A percentile compares a stretch with the other conserved stretches of the same genome.
Evolutionary conservation across 2,888 invertebrate species (phyloP).

Genomic region (Xestia rhomboidea): DNA sequence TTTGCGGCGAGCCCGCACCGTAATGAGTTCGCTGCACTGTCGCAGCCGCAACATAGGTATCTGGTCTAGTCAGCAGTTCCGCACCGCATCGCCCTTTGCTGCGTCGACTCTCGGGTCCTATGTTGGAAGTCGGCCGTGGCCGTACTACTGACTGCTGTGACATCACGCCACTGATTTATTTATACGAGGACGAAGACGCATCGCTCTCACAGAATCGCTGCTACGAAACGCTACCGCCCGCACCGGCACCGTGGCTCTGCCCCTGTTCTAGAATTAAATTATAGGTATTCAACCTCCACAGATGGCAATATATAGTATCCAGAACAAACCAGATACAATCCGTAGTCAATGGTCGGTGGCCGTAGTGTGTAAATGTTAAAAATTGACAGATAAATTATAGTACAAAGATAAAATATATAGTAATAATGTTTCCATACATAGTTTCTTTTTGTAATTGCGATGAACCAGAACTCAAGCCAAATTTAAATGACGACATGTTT

Average conservation of each 20-base stretch:
- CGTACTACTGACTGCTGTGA: too few species aligned
- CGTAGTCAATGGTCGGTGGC: slow-evolving; percentile 39
- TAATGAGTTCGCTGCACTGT: background rate
- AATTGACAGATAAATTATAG: slow-evolving; percentile 52
- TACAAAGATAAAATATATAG: slow-evolving; percentile 5
- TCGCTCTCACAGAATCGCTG: background rate
- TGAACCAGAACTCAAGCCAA: slow-evolving; percentile 70
- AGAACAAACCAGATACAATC: slow-evolving; percentile 8
- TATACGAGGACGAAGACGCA: background rate
- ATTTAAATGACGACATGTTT: slow-evolving; percentile 73
- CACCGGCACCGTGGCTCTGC: background rate
- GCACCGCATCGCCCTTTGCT: background rate
- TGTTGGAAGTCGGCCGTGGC: background rate
- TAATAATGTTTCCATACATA: slow-evolving; percentile 69
- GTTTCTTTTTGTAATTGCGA: slow-evolving; percentile 81
- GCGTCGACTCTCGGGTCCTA: background rate
- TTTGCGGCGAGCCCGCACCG: background rate
- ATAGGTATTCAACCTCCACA: slow-evolving; percentile 14
- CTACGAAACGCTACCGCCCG: background rate
- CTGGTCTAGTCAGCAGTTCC: background rate
- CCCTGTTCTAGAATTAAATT: background rate
- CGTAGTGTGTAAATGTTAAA: slow-evolving; percentile 22
- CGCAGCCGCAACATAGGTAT: background rate
- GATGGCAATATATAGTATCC: slow-evolving; percentile 5
- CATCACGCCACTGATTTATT: background rate